These are phyloP conservation scores for Poecilobothrus nobilitatus DNA, from an alignment of 2,888 invertebrate species.

Conservation along the genomic window DNA sequence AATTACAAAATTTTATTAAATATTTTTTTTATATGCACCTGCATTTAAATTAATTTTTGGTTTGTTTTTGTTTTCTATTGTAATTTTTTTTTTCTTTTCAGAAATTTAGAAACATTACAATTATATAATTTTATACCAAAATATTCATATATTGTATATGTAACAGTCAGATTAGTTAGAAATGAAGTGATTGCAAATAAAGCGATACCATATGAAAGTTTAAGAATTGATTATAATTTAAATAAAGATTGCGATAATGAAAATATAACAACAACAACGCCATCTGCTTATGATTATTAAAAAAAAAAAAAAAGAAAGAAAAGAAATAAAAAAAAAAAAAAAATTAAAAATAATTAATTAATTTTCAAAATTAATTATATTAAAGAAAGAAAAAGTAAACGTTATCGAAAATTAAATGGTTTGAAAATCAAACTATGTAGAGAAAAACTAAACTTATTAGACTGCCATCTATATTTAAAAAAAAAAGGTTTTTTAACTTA, in stretches of 20 bases:
- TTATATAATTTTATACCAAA: conserved; percentile 47
- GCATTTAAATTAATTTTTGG: too few relatives aligned
- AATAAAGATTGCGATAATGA: conserved; percentile 14
- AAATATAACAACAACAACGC: not conserved
- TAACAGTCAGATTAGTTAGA: conserved; percentile 49
- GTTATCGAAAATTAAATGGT: not conserved
- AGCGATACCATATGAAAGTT: conserved; percentile 50
- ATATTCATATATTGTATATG: conserved; percentile 50
- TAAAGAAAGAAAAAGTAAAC: not conserved
- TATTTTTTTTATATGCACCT: too few relatives aligned
- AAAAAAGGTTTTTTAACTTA: not conserved
- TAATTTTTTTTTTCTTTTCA: conserved; percentile 30
- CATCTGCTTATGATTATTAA: conserved; percentile 25
- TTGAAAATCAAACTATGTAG: too few relatives aligned
- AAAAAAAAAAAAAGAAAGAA: not conserved
- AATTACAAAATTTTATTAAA: too few relatives aligned
- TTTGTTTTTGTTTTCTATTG: too few relatives aligned
- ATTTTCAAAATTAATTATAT: too few relatives aligned
- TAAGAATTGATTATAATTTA: conserved; percentile 30
- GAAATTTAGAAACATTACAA: conserved; percentile 45
- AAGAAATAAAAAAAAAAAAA: conserved; percentile 15
- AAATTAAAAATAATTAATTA: not conserved
- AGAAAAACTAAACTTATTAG: not conserved
- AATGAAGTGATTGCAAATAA: conserved; percentile 27
- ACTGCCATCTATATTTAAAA: not conserved